Evolutionary conservation across 2,113 vertebrate genomes (phyloP), one percentile per base, ranked within the genome.

Genomic region (Terrapene triunguis): DNA sequence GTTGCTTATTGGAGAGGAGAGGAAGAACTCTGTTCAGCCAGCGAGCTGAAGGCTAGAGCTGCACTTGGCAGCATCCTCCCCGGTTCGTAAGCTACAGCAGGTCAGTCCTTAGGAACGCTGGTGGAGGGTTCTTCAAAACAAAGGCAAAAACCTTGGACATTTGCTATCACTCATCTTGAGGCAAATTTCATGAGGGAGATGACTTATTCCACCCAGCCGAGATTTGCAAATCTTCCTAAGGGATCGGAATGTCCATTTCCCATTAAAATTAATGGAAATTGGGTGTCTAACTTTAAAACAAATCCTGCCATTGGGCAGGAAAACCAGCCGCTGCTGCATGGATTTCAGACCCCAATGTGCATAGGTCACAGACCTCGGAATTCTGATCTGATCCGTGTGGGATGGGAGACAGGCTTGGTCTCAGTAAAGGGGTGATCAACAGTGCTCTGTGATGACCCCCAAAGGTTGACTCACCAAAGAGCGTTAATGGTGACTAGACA

Each of bases 201-300:
- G 35, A 76, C 1, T 80, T 78, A 1, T 8, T 38, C 25, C 32
- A 16, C 16, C 57, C 25, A 1, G 51, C 10, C 6, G 5, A 1
- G 42, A 21, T 21, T 2, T 11, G 1, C 6, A 50, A 19, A 1
- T 5, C 21, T 6, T 42, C 17, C 2, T 2, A 17, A 9, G 85
- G 38, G 35, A 44, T 19, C 11, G 27, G 1, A 27, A 55, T 25
- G 1, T n/a, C 50, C n/a, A 2, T 17, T 2, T 2, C 47, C 55
- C 19, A 2, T 1, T 1, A 13, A 44, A 59, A 53, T 51, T 9
- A 4, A 17, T 1, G 65, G n/a, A 38, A 38, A 21, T 11, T 38
- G 8, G 19, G 29, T 5, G 22, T 1, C 22, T 12, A 25, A 76
- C 14, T 0, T 2, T 0, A 24, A 2, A 29, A 1, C 12, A 3